Evolutionary conservation across 1,140 invertebrate species (phyloP).

Genomic region (Microplitis demolitor): DNA sequence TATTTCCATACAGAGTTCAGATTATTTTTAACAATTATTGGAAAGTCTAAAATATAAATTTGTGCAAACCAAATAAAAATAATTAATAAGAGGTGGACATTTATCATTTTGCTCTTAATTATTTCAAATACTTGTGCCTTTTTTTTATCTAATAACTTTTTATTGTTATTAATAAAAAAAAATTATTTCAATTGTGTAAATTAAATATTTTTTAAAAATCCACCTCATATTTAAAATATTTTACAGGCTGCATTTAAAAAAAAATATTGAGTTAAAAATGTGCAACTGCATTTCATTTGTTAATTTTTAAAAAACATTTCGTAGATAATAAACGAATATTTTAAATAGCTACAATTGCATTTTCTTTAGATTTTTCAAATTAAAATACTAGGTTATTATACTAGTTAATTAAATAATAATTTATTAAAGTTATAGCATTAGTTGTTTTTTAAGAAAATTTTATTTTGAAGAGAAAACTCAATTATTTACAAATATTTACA

Average conservation of each 20-base stretch:
- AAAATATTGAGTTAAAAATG: not conserved
- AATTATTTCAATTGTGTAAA: not conserved
- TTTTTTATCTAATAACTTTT: not conserved
- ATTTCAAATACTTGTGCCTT: not conserved
- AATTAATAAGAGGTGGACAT: too few species aligned
- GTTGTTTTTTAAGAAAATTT: too few species aligned
- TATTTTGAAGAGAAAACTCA: too few species aligned
- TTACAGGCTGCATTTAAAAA: not conserved
- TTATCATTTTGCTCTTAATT: not conserved
- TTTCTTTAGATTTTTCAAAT: not conserved
- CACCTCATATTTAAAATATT: conserved; percentile 2
- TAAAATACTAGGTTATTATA: not conserved
- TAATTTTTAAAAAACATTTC: not conserved
- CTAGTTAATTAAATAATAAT: not conserved
- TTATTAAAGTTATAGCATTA: too few species aligned
- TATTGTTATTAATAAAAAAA: not conserved
- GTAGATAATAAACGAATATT: conserved; percentile 6
- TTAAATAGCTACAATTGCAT: not conserved
- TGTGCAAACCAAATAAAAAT: too few species aligned
- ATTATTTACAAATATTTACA: too few species aligned
- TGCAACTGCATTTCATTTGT: not conserved
- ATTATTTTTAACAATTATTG: too few species aligned
- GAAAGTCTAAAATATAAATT: too few species aligned
- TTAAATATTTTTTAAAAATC: conserved; percentile 3
- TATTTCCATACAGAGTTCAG: not conserved